These are phyloP conservation scores for Sphaerophoria taeniata DNA, from an alignment of 2,888 invertebrate genomes.

Conservation along the genomic window DNA sequence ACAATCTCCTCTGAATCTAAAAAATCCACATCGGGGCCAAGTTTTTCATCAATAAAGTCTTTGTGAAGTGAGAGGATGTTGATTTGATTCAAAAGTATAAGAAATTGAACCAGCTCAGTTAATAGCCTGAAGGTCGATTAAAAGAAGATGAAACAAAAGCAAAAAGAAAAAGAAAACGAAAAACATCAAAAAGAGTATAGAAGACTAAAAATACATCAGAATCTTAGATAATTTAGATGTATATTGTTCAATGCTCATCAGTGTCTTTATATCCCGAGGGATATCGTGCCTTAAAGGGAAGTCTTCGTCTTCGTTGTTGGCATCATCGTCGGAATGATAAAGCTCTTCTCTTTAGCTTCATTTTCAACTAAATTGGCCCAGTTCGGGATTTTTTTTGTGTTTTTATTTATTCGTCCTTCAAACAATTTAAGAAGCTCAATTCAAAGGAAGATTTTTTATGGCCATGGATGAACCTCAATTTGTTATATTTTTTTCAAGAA, in stretches of 20 bases:
- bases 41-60: constrained; percentile 34
- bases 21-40: no score
- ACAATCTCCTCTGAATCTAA: no score
- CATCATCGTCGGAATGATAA: constrained; percentile 44
- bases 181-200: not conserved
- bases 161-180: not conserved
- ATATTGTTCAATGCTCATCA: constrained; percentile 63
- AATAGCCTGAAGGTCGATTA: constrained; percentile 63
- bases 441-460: constrained; percentile 39
- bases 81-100: constrained; percentile 5
- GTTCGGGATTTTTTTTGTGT: constrained; percentile 31
- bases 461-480: constrained; percentile 60
- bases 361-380: constrained; percentile 64
- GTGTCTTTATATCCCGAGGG: constrained; percentile 48
- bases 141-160: constrained; percentile 3
- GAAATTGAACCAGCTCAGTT: constrained; percentile 60
- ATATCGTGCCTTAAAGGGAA: constrained; percentile 49
- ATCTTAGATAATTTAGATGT: constrained; percentile 53
- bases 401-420: constrained; percentile 49
- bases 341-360: constrained; percentile 44
- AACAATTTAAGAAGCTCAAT: constrained; percentile 19
- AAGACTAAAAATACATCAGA: constrained; percentile 1
- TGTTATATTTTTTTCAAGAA: constrained; percentile 8
- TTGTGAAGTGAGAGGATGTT: not conserved
- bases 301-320: no score